Evolutionary conservation across 2,797 vertebrate genomes (phyloP), one percentile per base, ranked within the genome.

Genomic region (Remorina albescens): DNA sequence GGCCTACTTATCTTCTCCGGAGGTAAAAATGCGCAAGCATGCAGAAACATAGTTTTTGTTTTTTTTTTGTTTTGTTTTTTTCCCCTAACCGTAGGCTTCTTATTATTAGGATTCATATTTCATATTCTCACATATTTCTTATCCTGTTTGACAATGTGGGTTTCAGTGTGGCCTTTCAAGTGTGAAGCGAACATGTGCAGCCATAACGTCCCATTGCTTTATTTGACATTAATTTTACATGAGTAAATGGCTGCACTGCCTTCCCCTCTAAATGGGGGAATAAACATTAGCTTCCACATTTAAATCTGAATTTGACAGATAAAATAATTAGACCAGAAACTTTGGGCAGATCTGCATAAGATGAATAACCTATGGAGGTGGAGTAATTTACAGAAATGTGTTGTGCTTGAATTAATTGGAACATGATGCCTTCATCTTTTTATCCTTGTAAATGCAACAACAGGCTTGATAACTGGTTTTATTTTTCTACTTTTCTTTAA

Each of bases 1-100:
- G 94, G 84, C 92, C 93, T 94, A 93, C 80, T 93, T 94, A 65
- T 84, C 54, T 63, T 86, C 66, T 89, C 84, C 80, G 74, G 88
- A 88, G 74, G 85, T 90, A 41, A 80, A 88, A 72, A 86, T 83
- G 82, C 74, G 84, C 88, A 83, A 64, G 70, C 87, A 83, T 76
- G 88, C 87, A 81, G 67, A 87, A 86, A 67, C 58, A 1, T 77
- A 78, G 19, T 2, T 69, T 8, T 32, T 30, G 51, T 50, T 39
- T 54, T 61, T 67, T 18, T 7, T 42, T 6, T 39, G 50, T 61
- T 67, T 18, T 7, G 6, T 6, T 1, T 23, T n/a, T n/a, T n/a
- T n/a, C n/a, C n/a, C n/a, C 8, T 16, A 53, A 58, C 78, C 78
- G 61, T 70, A 76, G 56, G 75, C 77, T 78, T 74, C 76, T 76